Evolutionary conservation across 2,888 invertebrate species (phyloP), one percentile per base, ranked within the genome.

Genomic region (Neoitamus cyanurus): DNA sequence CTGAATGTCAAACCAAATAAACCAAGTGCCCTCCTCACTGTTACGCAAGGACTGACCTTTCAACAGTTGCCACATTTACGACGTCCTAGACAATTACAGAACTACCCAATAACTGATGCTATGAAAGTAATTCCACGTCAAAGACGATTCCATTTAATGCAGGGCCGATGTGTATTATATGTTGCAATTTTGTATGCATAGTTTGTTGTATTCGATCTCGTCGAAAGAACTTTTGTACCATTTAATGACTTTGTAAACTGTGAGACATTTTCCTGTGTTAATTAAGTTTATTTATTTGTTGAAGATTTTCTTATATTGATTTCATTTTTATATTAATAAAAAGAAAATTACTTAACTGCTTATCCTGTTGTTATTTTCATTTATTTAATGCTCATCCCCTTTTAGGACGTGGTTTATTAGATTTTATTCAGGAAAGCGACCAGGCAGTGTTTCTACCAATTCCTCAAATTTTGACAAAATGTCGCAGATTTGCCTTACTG

Each of bases 261-360:
- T n/a, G 42, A 58, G 25, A 58, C 15, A 20, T 15, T 58, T 58
- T 58, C 5, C 25, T 58, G 58, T 42, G n/a, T 42, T 42, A 58
- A 20, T 58, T 58, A 58, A 58, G 58, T 58, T 58, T 58, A 58
- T 58, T 58, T 58, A 58, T 58, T 58, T 58, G 58, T 58, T 58
- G 1, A 58, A 58, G 9, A 25, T 9, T 58, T 58, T 58, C 58
- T 15, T 48, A 20, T 48, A 20, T 48, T 48, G 20, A 58, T 58
- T 25, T 58, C 3, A 25, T 58, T 58, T 58, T 58, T 58, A 58
- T 58, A 58, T 58, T 58, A 58, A 20, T 58, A 58, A 58, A 58
- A 58, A 58, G 58, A 25, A 58, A 25, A 58, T 58, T 15, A 58
- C 15, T 58, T 58, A 58, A 58, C 58, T 58, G 58, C 58, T 58